Evolutionary conservation across 1,140 invertebrate species (phyloP).

Genomic region (Microplitis mediator): DNA sequence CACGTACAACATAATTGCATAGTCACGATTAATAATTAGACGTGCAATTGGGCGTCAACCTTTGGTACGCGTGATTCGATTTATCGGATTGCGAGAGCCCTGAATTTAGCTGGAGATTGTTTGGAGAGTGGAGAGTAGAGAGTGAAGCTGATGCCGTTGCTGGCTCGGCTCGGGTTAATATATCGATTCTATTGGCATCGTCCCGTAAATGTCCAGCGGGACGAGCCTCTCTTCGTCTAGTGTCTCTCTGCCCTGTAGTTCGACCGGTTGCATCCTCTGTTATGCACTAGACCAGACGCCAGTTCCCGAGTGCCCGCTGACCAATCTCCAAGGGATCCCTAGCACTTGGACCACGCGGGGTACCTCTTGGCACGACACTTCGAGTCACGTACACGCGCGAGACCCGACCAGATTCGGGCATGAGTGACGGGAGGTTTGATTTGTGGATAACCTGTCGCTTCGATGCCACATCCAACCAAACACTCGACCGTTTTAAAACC

Average conservation of each 20-base stretch:
- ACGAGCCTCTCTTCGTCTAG: background rate
- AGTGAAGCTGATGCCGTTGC: too few relatives aligned
- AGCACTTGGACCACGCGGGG: background rate
- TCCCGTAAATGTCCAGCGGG: background rate
- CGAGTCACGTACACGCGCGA: slow-evolving; percentile 26
- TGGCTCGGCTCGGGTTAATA: background rate
- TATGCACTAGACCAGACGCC: too few relatives aligned
- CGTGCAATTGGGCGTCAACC: slow-evolving; percentile 54
- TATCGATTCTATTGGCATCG: background rate
- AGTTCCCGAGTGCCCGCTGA: background rate
- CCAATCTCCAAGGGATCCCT: slow-evolving; percentile 3
- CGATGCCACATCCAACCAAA: slow-evolving; percentile 1
- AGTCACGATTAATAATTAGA: slow-evolving; percentile 59
- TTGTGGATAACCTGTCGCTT: slow-evolving; percentile 30
- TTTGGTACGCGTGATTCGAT: slow-evolving; percentile 52
- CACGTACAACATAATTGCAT: slow-evolving; percentile 51
- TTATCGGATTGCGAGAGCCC: slow-evolving; percentile 42
- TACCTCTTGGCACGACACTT: slow-evolving; percentile 12
- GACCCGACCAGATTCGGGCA: slow-evolving; percentile 18
- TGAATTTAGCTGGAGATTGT: background rate
- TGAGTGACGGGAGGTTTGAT: slow-evolving; percentile 20
- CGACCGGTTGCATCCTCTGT: too few relatives aligned
- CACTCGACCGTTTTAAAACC: too few relatives aligned
- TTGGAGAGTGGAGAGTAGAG: too few relatives aligned
- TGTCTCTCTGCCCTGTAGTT: too few relatives aligned